Conservation (phyloP, 2,797 vertebrate species). For the Selene dorsalis region DNA sequence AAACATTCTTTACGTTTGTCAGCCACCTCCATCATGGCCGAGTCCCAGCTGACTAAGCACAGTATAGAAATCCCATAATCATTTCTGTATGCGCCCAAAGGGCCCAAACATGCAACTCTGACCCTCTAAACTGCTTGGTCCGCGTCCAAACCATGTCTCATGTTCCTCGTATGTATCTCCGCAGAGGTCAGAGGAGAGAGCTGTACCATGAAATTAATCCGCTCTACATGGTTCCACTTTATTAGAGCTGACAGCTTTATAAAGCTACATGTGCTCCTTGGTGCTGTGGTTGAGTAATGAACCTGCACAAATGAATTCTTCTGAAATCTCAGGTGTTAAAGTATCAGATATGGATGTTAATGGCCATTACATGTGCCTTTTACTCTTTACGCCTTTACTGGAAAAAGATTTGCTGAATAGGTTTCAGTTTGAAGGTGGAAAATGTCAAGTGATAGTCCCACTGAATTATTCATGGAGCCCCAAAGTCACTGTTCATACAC, state of each 20-base stretch:
- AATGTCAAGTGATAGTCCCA: conserved; percentile 55
- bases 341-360: conserved; percentile 35
- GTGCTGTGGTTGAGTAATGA: conserved; percentile 58
- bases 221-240: conserved; percentile 58
- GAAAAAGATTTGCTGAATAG: background rate
- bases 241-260: conserved; percentile 75
- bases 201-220: conserved; percentile 74
- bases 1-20: conserved; percentile 50
- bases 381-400: conserved; percentile 14
- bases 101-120: conserved; percentile 61
- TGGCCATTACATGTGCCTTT: conserved; percentile 32
- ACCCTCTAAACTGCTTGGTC: conserved; percentile 66
- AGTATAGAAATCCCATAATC: conserved; percentile 71
- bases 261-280: conserved; percentile 41
- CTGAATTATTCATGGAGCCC: conserved; percentile 55
- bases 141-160: conserved; percentile 66
- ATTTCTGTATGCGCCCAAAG: conserved; percentile 75
- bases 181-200: conserved; percentile 65
- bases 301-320: conserved; percentile 52
- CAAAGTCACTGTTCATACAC: conserved; percentile 3
- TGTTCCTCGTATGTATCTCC: conserved; percentile 58
- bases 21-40: conserved; percentile 48
- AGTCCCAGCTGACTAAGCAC: conserved; percentile 74
- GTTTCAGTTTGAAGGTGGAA: conserved; percentile 39
- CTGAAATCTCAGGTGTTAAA: conserved; percentile 58